phyloP scores from a whole-genome alignment of 2,888 invertebrate species.

The Corythucha ciliata region DNA sequence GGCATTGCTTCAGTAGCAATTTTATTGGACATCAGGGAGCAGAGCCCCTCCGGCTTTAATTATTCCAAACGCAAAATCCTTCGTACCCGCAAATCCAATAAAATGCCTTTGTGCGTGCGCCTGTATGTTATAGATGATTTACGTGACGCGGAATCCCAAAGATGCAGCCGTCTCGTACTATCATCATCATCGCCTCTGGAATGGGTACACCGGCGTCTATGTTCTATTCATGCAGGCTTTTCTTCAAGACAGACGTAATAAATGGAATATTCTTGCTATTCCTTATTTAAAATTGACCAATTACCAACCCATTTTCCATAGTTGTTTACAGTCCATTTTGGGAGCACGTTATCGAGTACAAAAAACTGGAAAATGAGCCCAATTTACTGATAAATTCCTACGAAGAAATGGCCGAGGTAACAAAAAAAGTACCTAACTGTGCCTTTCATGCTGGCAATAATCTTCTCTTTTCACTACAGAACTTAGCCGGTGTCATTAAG shows the following conservation, averaged over 20 bases:
- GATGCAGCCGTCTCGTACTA: conserved; percentile 45
- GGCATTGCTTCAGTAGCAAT: no score
- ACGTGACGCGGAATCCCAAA: conserved; percentile 44
- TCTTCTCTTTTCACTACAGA: conserved; percentile 40
- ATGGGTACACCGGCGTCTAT: conserved; percentile 38
- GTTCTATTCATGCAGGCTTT: conserved; percentile 39
- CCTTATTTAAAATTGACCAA: not conserved
- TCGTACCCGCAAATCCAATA: no score
- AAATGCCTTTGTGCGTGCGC: no score
- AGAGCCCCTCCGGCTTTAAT: no score
- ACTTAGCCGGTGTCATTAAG: conserved; percentile 42
- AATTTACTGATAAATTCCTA: conserved; percentile 40
- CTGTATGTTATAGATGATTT: conserved; percentile 43
- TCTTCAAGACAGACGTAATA: conserved; percentile 35
- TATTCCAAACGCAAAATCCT: no score
- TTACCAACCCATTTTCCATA: conserved; percentile 23
- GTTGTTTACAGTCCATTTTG: conserved; percentile 40
- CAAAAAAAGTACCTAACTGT: conserved; percentile 5
- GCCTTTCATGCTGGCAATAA: not conserved
- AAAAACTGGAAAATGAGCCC: conserved; percentile 38
- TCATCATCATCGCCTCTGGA: conserved; percentile 41
- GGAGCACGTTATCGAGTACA: conserved; percentile 40
- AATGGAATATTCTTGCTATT: not conserved
- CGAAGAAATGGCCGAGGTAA: conserved; percentile 40
- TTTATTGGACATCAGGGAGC: no score